These are phyloP conservation scores for Gambusia yucatana DNA, from an alignment of 2,797 vertebrate species.

Conservation along the genomic window DNA sequence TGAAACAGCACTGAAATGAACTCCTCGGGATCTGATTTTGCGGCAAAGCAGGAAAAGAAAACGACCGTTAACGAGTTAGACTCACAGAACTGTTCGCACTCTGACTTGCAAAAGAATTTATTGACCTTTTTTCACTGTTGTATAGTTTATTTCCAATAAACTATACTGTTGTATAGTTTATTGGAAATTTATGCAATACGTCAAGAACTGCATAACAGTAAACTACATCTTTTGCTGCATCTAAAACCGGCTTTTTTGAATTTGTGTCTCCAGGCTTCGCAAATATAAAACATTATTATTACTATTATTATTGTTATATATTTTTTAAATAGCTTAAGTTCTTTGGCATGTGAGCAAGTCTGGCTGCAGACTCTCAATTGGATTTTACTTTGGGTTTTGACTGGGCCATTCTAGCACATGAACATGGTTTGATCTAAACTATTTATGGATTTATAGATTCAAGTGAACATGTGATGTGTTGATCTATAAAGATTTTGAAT, in stretches of 20 bases:
- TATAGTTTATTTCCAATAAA: no score
- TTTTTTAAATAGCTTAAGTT: neutral
- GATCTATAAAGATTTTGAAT: no score
- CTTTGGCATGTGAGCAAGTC: neutral
- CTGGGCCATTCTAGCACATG: neutral
- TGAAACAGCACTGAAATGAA: conserved; percentile 83
- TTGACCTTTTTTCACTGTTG: neutral
- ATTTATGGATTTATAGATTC: no score
- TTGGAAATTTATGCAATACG: neutral
- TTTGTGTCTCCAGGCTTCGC: neutral
- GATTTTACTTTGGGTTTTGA: neutral
- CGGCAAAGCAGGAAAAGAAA: conserved; percentile 11
- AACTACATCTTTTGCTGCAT: neutral
- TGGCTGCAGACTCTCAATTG: neutral
- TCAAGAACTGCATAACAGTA: neutral
- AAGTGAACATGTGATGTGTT: no score
- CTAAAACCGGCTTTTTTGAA: neutral
- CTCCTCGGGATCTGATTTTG: conserved; percentile 83
- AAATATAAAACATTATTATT: neutral
- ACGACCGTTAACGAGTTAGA: neutral
- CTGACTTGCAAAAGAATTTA: neutral
- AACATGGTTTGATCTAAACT: neutral
- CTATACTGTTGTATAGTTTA: no score
- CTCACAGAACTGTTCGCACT: neutral
- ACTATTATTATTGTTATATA: neutral